phyloP scores from a whole-genome alignment of 2,888 invertebrate species.

The Patella caerulea region DNA sequence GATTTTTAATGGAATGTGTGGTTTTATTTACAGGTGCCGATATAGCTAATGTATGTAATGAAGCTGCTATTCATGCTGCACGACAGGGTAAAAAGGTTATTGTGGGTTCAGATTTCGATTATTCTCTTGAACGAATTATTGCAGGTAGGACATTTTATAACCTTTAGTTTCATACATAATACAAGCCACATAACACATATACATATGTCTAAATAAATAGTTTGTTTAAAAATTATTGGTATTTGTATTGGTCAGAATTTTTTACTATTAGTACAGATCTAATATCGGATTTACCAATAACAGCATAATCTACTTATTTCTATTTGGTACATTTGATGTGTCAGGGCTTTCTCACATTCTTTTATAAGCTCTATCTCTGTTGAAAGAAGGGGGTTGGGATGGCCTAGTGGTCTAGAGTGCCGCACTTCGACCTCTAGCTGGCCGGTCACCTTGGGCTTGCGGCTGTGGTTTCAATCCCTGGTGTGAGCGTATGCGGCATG shows the following conservation, averaged over 20 bases:
- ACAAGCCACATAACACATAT: not conserved
- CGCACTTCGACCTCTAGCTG: no score
- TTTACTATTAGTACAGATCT: not conserved
- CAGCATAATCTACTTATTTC: no score
- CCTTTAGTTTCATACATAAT: not conserved
- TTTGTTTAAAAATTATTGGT: not conserved
- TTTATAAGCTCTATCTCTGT: no score
- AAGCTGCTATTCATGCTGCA: slow-evolving; percentile 96
- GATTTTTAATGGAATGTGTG: not conserved
- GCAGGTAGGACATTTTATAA: slow-evolving; percentile 76
- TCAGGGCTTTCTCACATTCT: no score
- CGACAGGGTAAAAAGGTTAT: slow-evolving; percentile 81
- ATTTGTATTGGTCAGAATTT: not conserved
- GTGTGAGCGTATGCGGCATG: no score
- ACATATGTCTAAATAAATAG: not conserved
- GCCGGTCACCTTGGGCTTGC: no score
- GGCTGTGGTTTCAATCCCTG: no score
- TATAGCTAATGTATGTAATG: slow-evolving; percentile 98
- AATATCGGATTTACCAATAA: no score
- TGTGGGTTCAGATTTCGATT: slow-evolving; percentile 84
- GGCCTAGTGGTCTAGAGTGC: no score
- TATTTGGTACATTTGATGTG: no score
- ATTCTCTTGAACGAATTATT: slow-evolving; percentile 93
- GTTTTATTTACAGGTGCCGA: slow-evolving; percentile 83
- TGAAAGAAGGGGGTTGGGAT: no score